Percentiles rank a stretch among this genome's conserved stretches.
Evolutionary conservation across 2,888 invertebrate genomes (phyloP).

Genomic region (Ectemnius cavifrons): DNA sequence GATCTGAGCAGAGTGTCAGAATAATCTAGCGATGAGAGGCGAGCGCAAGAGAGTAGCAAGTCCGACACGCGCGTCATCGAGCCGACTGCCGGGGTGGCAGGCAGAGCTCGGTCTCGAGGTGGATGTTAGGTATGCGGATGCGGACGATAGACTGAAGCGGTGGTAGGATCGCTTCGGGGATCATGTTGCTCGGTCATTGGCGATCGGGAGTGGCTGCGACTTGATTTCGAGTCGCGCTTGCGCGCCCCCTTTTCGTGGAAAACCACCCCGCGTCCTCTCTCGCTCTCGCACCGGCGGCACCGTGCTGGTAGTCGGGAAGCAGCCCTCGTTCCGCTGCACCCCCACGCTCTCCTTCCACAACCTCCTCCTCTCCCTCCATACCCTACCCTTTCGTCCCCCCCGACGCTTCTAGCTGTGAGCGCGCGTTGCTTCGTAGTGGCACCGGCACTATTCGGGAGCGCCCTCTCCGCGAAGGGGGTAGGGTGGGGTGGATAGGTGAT

Average conservation of each 20-base stretch:
- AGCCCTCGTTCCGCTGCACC: conserved; percentile 11
- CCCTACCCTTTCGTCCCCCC: too few relatives aligned
- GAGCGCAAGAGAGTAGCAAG: too few relatives aligned
- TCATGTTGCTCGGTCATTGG: conserved; percentile 64
- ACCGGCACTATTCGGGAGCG: conserved; percentile 58
- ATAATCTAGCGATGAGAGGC: too few relatives aligned
- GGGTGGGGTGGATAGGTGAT: conserved; percentile 57
- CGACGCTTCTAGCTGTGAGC: too few relatives aligned
- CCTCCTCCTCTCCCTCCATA: conserved; percentile 18
- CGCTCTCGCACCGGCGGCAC: too few relatives aligned
- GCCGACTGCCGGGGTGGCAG: neutral
- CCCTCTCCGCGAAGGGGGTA: conserved; percentile 51
- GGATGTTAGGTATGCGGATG: conserved; percentile 73
- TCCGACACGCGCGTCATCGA: neutral
- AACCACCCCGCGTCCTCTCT: conserved; percentile 44
- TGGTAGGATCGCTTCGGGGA: conserved; percentile 64
- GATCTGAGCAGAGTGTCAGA: too few relatives aligned
- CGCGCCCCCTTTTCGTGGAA: conserved; percentile 54
- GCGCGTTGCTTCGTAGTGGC: conserved; percentile 20
- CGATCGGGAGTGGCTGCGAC: conserved; percentile 66
- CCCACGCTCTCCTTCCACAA: conserved; percentile 35
- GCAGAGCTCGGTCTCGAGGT: conserved; percentile 54
- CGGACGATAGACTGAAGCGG: conserved; percentile 76
- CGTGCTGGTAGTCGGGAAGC: neutral
- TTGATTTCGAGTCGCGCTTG: conserved; percentile 49